Evolutionary conservation across 2,113 vertebrate genomes (phyloP).

Genomic region (human): GRCh38 chr3:7621001-7621500

Average conservation of each 20-base stretch:
- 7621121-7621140: constrained; percentile 35
- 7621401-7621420: constrained; percentile 80
- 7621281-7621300: background rate
- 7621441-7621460: constrained; percentile 56
- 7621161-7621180: background rate
- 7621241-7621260: constrained; percentile 23
- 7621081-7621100: constrained; percentile 29
- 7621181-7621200: constrained; percentile 61
- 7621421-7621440: constrained; percentile 73
- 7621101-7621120: background rate
- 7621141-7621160: constrained; percentile 54
- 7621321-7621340: constrained; percentile 51
- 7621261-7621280: background rate
- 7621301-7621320: constrained; percentile 27
- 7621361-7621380: constrained; percentile 83
- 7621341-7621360: constrained; percentile 79
- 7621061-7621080: constrained; percentile 4
- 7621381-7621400: constrained; percentile 72
- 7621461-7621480: background rate
- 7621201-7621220: constrained; percentile 55
- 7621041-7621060: background rate
- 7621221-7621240: constrained; percentile 63
- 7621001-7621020: background rate
- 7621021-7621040: background rate
- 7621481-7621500: background rate